These are phyloP conservation scores for Eremobia ochroleuca DNA, from an alignment of 2,888 invertebrate genomes.

Conservation along the genomic window DNA sequence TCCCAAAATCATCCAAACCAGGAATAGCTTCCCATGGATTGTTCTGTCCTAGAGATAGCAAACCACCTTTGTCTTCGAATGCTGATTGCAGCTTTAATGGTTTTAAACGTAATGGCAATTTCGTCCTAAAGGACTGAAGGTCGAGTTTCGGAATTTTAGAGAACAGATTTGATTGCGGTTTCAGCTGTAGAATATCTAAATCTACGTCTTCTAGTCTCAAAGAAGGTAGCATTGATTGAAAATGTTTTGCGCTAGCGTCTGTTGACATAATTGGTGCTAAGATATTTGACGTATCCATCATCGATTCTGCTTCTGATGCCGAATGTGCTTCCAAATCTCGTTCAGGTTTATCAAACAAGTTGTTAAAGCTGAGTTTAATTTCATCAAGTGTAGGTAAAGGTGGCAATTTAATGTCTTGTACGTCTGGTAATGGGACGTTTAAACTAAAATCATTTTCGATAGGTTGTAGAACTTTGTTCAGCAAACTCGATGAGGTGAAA, in stretches of 20 bases:
- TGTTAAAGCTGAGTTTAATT: conserved; percentile 67
- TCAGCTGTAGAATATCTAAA: conserved; percentile 74
- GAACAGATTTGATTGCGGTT: conserved; percentile 60
- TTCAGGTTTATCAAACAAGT: conserved; percentile 69
- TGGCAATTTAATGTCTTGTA: conserved; percentile 60
- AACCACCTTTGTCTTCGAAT: conserved; percentile 66
- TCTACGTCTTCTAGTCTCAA: conserved; percentile 71
- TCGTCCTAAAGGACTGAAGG: conserved; percentile 71
- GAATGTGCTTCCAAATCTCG: conserved; percentile 52
- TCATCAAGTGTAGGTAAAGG: conserved; percentile 72
- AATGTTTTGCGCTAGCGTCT: conserved; percentile 68
- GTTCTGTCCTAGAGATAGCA: conserved; percentile 52
- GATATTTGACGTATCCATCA: conserved; percentile 57
- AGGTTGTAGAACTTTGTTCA: conserved; percentile 65
- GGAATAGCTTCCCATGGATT: conserved; percentile 60
- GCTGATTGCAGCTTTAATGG: conserved; percentile 74
- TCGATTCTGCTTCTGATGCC: conserved; percentile 52
- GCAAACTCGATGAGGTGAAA: conserved; percentile 49
- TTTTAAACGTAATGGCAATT: conserved; percentile 74
- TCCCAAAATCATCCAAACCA: conserved; percentile 65
- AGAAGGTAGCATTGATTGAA: conserved; percentile 62
- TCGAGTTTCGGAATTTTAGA: conserved; percentile 72
- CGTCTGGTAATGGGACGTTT: conserved; percentile 47
- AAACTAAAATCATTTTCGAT: conserved; percentile 47
- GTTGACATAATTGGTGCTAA: conserved; percentile 67